Conservation (phyloP, 2,888 invertebrate genomes). For the Pecten maximus region DNA sequence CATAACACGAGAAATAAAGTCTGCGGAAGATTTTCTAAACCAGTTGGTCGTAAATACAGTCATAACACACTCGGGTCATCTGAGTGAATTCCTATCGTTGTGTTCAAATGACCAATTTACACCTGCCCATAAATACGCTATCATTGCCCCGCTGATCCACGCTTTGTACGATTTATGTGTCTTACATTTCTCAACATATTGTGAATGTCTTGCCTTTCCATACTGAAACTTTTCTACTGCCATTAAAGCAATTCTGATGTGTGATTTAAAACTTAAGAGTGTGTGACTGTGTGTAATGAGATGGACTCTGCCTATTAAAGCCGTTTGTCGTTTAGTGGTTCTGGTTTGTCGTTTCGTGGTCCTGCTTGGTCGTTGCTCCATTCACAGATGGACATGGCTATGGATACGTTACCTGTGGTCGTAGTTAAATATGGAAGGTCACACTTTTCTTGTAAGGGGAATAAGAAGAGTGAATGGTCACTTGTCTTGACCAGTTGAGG, state of each 20-base stretch:
- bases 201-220: not conserved
- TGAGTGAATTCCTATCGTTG: slow-evolving; percentile 8
- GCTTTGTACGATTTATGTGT: slow-evolving; percentile 19
- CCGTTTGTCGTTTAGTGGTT: not conserved
- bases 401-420: not conserved
- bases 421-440: not conserved
- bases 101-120: slow-evolving; percentile 20
- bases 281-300: slow-evolving; percentile 22
- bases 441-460: not conserved
- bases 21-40: not conserved
- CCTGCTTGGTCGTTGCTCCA: not conserved
- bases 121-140: not conserved
- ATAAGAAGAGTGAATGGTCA: not conserved
- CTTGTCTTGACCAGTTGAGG: slow-evolving; percentile 2
- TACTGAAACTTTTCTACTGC: not conserved
- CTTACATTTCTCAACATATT: slow-evolving; percentile 28
- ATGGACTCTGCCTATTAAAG: not conserved
- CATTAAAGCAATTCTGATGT: not conserved
- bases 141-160: not conserved
- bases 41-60: slow-evolving; percentile 6
- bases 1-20: not conserved
- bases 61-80: not conserved
- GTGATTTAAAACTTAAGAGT: slow-evolving; percentile 11
- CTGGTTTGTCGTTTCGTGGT: not conserved
- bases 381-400: not conserved